Evolutionary conservation across 2,888 invertebrate species (phyloP).

Genomic region (Macaria notata): DNA sequence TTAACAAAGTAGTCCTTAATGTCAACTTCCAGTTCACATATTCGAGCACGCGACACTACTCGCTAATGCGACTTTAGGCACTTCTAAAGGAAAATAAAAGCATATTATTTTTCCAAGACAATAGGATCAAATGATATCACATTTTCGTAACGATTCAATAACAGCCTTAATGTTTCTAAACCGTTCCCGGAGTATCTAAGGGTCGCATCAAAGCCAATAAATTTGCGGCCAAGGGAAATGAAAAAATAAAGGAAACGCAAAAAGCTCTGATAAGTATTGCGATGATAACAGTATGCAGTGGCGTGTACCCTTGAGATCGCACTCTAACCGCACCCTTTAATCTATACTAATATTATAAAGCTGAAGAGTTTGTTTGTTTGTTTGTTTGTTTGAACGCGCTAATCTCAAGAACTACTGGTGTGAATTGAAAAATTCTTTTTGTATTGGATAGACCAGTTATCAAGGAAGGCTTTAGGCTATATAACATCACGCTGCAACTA

Average conservation of each 20-base stretch:
- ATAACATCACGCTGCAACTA: too few relatives aligned
- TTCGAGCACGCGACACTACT: slow-evolving; percentile 23
- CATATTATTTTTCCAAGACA: slow-evolving; percentile 2
- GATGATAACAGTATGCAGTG: slow-evolving; percentile 14
- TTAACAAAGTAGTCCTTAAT: too few relatives aligned
- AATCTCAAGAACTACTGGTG: too few relatives aligned
- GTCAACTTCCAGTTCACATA: too few relatives aligned
- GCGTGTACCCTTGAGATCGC: slow-evolving; percentile 32
- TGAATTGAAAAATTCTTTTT: too few relatives aligned
- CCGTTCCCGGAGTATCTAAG: slow-evolving; percentile 16
- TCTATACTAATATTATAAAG: too few relatives aligned
- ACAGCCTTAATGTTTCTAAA: slow-evolving; percentile 16
- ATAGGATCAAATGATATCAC: slow-evolving; percentile 18
- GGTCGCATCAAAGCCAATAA: slow-evolving; percentile 20
- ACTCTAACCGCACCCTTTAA: slow-evolving; percentile 41
- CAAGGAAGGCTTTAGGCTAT: too few relatives aligned
- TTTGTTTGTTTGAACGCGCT: too few relatives aligned
- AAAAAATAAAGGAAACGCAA: slow-evolving; percentile 14
- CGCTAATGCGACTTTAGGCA: slow-evolving; percentile 19
- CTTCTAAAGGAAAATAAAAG: slow-evolving; percentile 1
- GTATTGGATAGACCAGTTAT: too few relatives aligned
- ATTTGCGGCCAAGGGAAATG: slow-evolving; percentile 12
- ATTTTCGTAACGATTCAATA: slow-evolving; percentile 21
- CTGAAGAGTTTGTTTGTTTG: too few relatives aligned
- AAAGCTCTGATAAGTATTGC: slow-evolving; percentile 15